These are phyloP conservation scores for Drosophila helvetica DNA, from an alignment of 2,888 invertebrate species.

Conservation along the genomic window DNA sequence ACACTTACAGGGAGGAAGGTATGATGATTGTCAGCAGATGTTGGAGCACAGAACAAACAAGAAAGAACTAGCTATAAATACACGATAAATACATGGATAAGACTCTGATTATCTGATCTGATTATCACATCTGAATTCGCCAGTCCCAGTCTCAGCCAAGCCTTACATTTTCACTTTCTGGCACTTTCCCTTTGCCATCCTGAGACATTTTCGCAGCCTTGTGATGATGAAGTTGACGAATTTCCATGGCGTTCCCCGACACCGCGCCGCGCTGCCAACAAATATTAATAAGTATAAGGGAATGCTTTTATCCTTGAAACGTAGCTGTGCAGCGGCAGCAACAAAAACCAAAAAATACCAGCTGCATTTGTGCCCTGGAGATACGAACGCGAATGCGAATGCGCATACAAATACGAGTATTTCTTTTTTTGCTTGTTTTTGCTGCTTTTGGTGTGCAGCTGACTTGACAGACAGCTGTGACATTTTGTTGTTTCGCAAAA, in stretches of 20 bases:
- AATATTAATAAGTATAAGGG: constrained; percentile 25
- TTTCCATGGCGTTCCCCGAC: constrained; percentile 55
- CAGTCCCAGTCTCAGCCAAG: constrained; percentile 6
- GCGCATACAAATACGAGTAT: background rate
- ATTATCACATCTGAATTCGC: no score
- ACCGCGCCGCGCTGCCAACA: constrained; percentile 3
- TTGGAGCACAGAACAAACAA: no score
- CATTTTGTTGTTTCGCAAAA: constrained; percentile 53
- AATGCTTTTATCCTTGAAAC: constrained; percentile 68
- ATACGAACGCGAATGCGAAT: constrained; percentile 9
- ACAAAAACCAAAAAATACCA: constrained; percentile 45
- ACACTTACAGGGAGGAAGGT: background rate
- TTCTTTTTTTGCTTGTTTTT: background rate
- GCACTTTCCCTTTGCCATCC: background rate
- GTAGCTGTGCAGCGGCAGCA: constrained; percentile 1
- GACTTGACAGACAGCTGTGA: constrained; percentile 64
- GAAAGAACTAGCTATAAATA: no score
- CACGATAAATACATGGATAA: no score
- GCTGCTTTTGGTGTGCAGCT: constrained; percentile 30
- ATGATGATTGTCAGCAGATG: no score
- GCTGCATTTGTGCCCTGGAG: constrained; percentile 38
- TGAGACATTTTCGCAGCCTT: constrained; percentile 31
- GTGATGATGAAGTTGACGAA: constrained; percentile 66
- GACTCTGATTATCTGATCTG: no score
- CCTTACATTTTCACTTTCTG: constrained; percentile 23